phyloP scores from a whole-genome alignment of 2,888 invertebrate genomes.

The Lasioglossum lativentre region DNA sequence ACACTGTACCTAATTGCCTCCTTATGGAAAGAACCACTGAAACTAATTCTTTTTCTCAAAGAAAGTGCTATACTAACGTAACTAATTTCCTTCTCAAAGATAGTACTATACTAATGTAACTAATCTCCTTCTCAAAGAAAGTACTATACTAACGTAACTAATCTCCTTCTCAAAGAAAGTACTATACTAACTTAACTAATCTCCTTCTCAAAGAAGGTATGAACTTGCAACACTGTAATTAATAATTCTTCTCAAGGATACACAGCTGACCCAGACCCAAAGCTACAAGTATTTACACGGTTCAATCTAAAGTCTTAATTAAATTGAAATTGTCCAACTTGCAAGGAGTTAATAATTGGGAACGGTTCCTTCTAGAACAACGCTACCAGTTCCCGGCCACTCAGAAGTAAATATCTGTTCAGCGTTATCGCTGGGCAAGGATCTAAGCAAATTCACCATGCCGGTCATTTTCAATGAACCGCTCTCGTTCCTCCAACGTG shows the following conservation, averaged over 20 bases:
- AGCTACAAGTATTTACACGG: background rate
- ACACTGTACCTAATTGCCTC: background rate
- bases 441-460: constrained; percentile 98
- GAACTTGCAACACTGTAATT: background rate
- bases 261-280: background rate
- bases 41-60: too few species aligned
- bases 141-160: too few species aligned
- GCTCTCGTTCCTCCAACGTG: constrained; percentile 96
- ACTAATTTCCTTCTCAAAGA: background rate
- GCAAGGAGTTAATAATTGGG: background rate
- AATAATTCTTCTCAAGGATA: background rate
- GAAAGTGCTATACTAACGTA: background rate
- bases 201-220: too few species aligned
- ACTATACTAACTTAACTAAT: background rate
- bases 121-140: background rate
- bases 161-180: background rate
- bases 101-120: background rate
- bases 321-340: too few species aligned
- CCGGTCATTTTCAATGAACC: constrained; percentile 99
- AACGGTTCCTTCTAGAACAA: constrained; percentile 74
- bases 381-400: constrained; percentile 82
- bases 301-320: background rate
- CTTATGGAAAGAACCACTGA: too few species aligned
- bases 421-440: constrained; percentile 88
- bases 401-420: constrained; percentile 83